phyloP scores from a whole-genome alignment of 2,888 invertebrate species.

The Pyrrhia umbra region DNA sequence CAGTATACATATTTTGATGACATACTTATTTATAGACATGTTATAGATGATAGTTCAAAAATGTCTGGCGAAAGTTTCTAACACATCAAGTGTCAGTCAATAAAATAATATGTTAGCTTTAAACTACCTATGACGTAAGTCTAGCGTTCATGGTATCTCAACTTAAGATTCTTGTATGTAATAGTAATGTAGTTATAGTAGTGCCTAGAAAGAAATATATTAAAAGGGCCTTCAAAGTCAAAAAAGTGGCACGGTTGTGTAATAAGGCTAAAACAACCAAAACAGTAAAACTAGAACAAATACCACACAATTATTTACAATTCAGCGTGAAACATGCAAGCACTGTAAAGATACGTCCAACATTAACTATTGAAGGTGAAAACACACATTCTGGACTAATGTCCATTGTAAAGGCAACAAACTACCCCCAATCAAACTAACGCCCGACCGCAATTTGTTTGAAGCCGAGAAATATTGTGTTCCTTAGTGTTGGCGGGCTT shows the following conservation, averaged over 20 bases:
- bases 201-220: no score
- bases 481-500: conserved; percentile 75
- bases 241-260: background rate
- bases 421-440: conserved; percentile 88
- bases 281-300: conserved; percentile 23
- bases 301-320: conserved; percentile 47
- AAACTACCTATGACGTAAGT: no score
- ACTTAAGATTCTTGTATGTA: no score
- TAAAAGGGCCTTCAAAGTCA: no score
- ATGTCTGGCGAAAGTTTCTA: no score
- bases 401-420: conserved; percentile 89
- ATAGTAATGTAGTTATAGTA: no score
- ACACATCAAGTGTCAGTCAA: no score
- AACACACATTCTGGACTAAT: conserved; percentile 80
- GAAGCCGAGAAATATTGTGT: conserved; percentile 84
- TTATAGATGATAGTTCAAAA: no score
- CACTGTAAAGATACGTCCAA: conserved; percentile 59
- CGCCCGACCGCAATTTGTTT: conserved; percentile 87
- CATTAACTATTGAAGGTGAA: conserved; percentile 69
- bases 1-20: no score
- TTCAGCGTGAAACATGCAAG: conserved; percentile 50
- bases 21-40: no score
- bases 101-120: no score
- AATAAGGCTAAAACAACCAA: conserved; percentile 12
- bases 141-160: no score